These are phyloP conservation scores for Meda fulgida DNA, from an alignment of 2,797 vertebrate genomes.

Conservation along the genomic window DNA sequence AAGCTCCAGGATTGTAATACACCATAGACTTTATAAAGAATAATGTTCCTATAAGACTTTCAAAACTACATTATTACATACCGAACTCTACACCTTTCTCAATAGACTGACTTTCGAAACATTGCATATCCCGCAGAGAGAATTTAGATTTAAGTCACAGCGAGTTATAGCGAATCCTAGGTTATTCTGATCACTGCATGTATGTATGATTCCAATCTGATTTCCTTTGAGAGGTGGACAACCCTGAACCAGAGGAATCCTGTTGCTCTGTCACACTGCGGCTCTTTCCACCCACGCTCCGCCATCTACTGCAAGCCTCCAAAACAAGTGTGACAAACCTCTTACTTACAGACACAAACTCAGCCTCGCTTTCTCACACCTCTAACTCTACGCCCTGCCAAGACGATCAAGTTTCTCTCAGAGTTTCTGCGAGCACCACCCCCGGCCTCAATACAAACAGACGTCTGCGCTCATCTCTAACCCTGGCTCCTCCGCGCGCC, in stretches of 20 bases:
- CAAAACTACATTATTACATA: slow-evolving; percentile 8
- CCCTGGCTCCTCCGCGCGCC: slow-evolving; percentile 5
- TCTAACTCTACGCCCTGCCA: slow-evolving; percentile 45
- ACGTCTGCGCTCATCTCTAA: slow-evolving; percentile 40
- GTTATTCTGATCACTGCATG: slow-evolving; percentile 52
- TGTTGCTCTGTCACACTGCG: slow-evolving; percentile 40
- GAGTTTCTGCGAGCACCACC: slow-evolving; percentile 34
- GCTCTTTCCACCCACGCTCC: slow-evolving; percentile 45
- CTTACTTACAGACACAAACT: slow-evolving; percentile 30
- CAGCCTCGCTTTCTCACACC: slow-evolving; percentile 35
- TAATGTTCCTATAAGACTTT: not conserved
- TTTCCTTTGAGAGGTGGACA: slow-evolving; percentile 55
- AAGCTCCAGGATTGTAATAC: not conserved
- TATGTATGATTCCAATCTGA: slow-evolving; percentile 55
- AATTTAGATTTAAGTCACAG: slow-evolving; percentile 48
- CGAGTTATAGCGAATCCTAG: slow-evolving; percentile 39
- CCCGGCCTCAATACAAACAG: slow-evolving; percentile 34
- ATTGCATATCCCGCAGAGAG: slow-evolving; percentile 27
- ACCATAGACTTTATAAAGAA: not conserved
- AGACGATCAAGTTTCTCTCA: slow-evolving; percentile 34
- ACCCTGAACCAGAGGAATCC: slow-evolving; percentile 43
- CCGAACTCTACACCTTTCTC: slow-evolving; percentile 18
- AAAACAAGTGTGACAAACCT: slow-evolving; percentile 40
- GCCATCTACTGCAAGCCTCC: slow-evolving; percentile 39
- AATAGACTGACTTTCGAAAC: slow-evolving; percentile 25